Evolutionary conservation across 2,888 invertebrate species (phyloP).

Genomic region (Amphipyra tragopoginis): DNA sequence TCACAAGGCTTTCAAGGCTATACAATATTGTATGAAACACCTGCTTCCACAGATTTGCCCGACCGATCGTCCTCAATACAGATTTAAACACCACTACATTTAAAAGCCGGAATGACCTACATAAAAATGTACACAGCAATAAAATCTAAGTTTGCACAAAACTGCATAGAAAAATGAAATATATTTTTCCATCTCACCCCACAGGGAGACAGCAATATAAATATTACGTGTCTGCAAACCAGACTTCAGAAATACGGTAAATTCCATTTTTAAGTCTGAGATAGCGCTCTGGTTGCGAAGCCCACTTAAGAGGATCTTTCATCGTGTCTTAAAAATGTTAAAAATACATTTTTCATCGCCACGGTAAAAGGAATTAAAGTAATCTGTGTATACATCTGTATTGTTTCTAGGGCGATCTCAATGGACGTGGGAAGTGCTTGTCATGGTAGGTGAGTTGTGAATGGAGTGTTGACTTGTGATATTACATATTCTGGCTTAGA

Average conservation of each 20-base stretch:
- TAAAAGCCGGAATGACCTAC: conserved; percentile 24
- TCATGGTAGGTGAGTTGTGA: not conserved
- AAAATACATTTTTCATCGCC: conserved; percentile 55
- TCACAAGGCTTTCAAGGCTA: too few relatives aligned
- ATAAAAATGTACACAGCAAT: conserved; percentile 24
- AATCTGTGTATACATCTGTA: conserved; percentile 32
- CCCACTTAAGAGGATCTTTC: conserved; percentile 57
- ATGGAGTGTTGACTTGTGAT: conserved; percentile 5
- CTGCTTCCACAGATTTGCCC: too few relatives aligned
- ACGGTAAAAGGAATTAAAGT: conserved; percentile 36
- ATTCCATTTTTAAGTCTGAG: conserved; percentile 43
- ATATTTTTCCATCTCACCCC: conserved; percentile 26
- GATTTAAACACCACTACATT: conserved; percentile 24
- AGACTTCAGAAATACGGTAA: conserved; percentile 40
- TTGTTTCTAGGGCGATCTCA: conserved; percentile 34
- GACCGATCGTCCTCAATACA: conserved; percentile 1
- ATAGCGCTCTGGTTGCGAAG: conserved; percentile 42
- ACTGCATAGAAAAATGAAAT: conserved; percentile 24
- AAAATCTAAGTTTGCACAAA: conserved; percentile 13
- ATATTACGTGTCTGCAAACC: conserved; percentile 38
- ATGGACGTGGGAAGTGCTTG: conserved; percentile 19
- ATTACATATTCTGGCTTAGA: too few relatives aligned
- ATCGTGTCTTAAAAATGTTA: conserved; percentile 52
- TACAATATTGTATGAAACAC: too few relatives aligned
- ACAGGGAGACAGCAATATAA: conserved; percentile 28